Evolutionary conservation across 2,888 invertebrate species (phyloP).

Genomic region (Metacarcinus magister): DNA sequence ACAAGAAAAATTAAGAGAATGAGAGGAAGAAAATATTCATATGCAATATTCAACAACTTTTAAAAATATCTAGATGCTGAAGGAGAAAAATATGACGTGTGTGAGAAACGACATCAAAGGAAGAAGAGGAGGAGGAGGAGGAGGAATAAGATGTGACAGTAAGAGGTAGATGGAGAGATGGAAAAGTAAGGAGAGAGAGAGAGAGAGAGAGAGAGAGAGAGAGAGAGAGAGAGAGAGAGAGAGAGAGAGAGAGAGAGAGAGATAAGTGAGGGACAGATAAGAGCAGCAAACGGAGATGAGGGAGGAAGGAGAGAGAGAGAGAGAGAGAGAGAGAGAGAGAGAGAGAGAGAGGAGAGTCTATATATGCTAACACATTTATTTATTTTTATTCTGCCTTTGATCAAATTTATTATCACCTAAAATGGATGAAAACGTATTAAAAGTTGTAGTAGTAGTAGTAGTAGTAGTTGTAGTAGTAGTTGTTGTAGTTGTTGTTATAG

Average conservation of each 20-base stretch:
- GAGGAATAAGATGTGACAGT: background rate
- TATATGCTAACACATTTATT: too few relatives aligned
- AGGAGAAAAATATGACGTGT: background rate
- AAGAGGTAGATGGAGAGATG: background rate
- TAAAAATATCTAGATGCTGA: constrained; percentile 10
- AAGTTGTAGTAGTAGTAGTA: too few relatives aligned
- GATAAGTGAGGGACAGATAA: background rate
- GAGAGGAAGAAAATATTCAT: background rate
- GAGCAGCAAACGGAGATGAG: background rate
- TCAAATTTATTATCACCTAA: too few relatives aligned
- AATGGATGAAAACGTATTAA: too few relatives aligned
- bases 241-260: background rate
- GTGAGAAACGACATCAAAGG: background rate
- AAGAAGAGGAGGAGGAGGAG: background rate
- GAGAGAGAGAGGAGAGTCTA: too few relatives aligned
- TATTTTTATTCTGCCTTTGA: too few relatives aligned
- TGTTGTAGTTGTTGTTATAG: too few relatives aligned
- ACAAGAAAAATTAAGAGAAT: background rate
- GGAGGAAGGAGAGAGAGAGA: background rate
- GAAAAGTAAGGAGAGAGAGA: background rate
- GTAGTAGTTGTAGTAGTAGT: too few relatives aligned
- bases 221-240: background rate
- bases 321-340: background rate
- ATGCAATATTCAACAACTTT: background rate
- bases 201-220: background rate